phyloP scores from a whole-genome alignment of 2,797 vertebrate genomes.

The Thalassophryne amazonica region DNA sequence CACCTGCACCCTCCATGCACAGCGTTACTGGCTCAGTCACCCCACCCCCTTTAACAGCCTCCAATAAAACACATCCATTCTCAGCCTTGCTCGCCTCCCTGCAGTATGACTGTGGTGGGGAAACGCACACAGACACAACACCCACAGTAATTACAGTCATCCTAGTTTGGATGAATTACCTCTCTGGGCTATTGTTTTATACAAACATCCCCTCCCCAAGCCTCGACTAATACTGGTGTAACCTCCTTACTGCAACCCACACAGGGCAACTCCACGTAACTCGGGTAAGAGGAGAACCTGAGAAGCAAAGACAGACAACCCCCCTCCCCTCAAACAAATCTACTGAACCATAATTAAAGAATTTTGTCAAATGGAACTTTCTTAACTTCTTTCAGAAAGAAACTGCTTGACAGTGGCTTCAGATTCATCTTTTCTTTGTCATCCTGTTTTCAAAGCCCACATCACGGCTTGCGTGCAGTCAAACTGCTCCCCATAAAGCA shows the following conservation, averaged over 20 bases:
- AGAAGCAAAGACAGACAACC: slow-evolving; percentile 11
- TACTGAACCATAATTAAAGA: slow-evolving; percentile 21
- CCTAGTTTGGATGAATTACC: slow-evolving; percentile 61
- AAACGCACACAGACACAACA: slow-evolving; percentile 51
- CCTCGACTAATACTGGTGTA: slow-evolving; percentile 52
- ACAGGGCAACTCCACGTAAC: slow-evolving; percentile 27
- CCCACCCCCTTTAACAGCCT: slow-evolving; percentile 54
- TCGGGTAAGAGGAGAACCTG: slow-evolving; percentile 12
- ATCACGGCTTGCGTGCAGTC: background rate
- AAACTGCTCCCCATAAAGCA: slow-evolving; percentile 5
- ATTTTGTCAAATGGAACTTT: slow-evolving; percentile 20
- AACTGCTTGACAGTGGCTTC: background rate
- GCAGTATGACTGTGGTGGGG: slow-evolving; percentile 19
- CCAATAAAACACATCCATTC: slow-evolving; percentile 60
- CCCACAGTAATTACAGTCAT: slow-evolving; percentile 69
- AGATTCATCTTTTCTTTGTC: slow-evolving; percentile 1
- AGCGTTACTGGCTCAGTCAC: slow-evolving; percentile 39
- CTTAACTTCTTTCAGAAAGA: slow-evolving; percentile 18
- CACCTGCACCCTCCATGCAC: slow-evolving; percentile 53
- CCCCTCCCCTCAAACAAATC: background rate
- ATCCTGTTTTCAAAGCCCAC: background rate
- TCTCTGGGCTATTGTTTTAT: slow-evolving; percentile 59
- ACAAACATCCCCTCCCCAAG: slow-evolving; percentile 39
- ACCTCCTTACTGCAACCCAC: slow-evolving; percentile 21
- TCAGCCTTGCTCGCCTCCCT: slow-evolving; percentile 37